These are phyloP conservation scores for Lomographa bimaculata DNA, from an alignment of 2,888 invertebrate species.

Conservation along the genomic window DNA sequence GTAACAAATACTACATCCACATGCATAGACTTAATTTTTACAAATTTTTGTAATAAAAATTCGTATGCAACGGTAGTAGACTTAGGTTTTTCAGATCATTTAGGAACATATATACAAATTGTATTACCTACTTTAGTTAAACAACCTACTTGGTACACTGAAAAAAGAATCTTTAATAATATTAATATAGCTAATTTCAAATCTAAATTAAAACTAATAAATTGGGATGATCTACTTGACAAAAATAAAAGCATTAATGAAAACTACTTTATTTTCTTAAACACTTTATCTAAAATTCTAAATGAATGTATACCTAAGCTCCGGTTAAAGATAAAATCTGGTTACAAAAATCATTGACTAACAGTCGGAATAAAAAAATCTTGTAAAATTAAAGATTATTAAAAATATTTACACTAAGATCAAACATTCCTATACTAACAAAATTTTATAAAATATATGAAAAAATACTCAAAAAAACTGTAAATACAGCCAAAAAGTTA, in stretches of 20 bases:
- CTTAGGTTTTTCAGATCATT: slow-evolving; percentile 1
- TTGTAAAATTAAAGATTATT: slow-evolving; percentile 6
- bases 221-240: not conserved
- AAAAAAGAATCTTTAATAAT: not conserved
- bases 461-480: not conserved
- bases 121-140: not conserved
- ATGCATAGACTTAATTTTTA: no score
- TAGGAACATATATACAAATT: not conserved
- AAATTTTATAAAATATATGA: slow-evolving; percentile 1
- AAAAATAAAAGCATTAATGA: not conserved
- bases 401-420: slow-evolving; percentile 3
- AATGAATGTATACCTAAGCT: slow-evolving; percentile 3
- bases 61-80: not conserved
- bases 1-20: not conserved
- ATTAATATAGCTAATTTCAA: slow-evolving; percentile 1
- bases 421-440: not conserved
- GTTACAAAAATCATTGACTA: slow-evolving; percentile 7
- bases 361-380: slow-evolving; percentile 7
- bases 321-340: not conserved
- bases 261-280: not conserved
- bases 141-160: not conserved
- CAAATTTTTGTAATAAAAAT: not conserved
- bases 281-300: not conserved
- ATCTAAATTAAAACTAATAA: not conserved
- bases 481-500: slow-evolving; percentile 1